phyloP scores from a whole-genome alignment of 2,888 invertebrate species.

The Lasioglossum calceatum region DNA sequence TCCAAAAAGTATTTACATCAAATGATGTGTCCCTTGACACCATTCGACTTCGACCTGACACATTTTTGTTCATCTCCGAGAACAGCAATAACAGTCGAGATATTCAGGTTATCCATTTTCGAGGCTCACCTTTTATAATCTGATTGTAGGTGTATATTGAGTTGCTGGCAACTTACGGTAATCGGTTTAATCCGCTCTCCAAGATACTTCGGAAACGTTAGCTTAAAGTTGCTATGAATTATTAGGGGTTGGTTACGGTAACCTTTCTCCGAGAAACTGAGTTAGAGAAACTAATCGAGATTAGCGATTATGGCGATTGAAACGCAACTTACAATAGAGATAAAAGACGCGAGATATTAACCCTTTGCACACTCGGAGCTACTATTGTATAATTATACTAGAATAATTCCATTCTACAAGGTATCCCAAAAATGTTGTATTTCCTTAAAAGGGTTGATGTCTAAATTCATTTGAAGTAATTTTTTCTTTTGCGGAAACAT shows the following conservation, averaged over 20 bases:
- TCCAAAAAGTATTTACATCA: too few species aligned
- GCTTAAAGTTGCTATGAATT: conserved; percentile 4
- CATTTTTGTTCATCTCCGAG: background rate
- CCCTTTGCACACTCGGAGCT: too few species aligned
- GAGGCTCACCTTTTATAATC: background rate
- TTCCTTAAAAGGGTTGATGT: too few species aligned
- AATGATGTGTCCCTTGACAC: too few species aligned
- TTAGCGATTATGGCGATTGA: background rate
- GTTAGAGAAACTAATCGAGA: background rate
- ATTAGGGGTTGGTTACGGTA: background rate
- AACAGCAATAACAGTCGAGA: background rate
- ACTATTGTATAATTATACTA: too few species aligned
- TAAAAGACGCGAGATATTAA: background rate
- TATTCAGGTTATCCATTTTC: background rate
- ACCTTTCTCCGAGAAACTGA: background rate
- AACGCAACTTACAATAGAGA: background rate
- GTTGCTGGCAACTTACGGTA: background rate
- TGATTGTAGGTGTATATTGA: background rate
- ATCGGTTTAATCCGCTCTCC: background rate
- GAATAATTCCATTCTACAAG: too few species aligned
- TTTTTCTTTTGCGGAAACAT: too few species aligned
- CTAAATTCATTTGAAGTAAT: too few species aligned
- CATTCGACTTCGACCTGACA: too few species aligned
- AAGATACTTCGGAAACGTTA: background rate
- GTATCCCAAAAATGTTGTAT: too few species aligned